A percentile compares a stretch with the other conserved stretches of the same genome.
Conservation (phyloP, 1,140 invertebrate genomes). For the Aphaenogaster rudis region DNA sequence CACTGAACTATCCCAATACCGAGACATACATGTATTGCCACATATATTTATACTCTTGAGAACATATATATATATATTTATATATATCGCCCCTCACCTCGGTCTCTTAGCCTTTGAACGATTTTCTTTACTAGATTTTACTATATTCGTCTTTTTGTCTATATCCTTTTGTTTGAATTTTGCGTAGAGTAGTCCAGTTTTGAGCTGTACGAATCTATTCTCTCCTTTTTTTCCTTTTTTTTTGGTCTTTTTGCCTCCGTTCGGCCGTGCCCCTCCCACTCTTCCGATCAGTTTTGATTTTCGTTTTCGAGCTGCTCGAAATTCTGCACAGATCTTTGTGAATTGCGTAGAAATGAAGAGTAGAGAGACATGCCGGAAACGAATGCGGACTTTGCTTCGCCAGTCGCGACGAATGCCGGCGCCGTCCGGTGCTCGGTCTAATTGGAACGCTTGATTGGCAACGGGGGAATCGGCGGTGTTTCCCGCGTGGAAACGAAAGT, state of each 20-base stretch:
- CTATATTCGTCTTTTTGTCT: conserved; percentile 61
- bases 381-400: conserved; percentile 60
- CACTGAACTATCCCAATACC: conserved; percentile 51
- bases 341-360: conserved; percentile 67
- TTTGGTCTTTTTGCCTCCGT: conserved; percentile 30
- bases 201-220: conserved; percentile 64
- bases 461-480: conserved; percentile 46
- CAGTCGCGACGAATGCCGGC: not conserved
- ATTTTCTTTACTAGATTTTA: conserved; percentile 60
- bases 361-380: conserved; percentile 40
- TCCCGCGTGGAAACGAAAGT: conserved; percentile 42
- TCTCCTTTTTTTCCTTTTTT: conserved; percentile 1
- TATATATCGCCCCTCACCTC: conserved; percentile 63
- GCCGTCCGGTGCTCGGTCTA: conserved; percentile 34
- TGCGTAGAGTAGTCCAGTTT: conserved; percentile 64
- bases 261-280: conserved; percentile 15
- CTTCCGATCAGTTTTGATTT: conserved; percentile 49
- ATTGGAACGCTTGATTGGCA: conserved; percentile 48
- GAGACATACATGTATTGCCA: conserved; percentile 48
- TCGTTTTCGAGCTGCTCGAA: conserved; percentile 55
- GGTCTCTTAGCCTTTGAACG: conserved; percentile 49
- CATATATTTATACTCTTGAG: conserved; percentile 20
- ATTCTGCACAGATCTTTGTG: conserved; percentile 68
- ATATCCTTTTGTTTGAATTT: conserved; percentile 59
- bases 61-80: conserved; percentile 30